phyloP scores from a whole-genome alignment of 2,113 vertebrate species.

The Odontophorus gujanensis region DNA sequence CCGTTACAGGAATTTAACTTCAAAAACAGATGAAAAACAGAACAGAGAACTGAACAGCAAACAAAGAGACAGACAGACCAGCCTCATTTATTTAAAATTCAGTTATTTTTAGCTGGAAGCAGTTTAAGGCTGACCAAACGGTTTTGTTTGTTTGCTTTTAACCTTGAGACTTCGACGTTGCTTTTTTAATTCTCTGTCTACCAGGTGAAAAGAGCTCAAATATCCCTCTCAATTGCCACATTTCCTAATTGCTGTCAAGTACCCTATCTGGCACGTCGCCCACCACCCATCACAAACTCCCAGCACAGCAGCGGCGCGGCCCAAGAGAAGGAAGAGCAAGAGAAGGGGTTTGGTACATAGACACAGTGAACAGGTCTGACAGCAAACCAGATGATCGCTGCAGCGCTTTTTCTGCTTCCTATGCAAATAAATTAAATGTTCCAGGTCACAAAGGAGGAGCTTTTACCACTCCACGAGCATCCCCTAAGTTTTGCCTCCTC shows the following conservation, averaged over 20 bases:
- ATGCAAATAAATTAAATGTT: not conserved
- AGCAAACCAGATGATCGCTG: rapidly evolving
- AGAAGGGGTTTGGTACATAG: not conserved
- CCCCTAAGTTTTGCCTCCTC: not conserved
- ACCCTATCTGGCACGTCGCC: not conserved
- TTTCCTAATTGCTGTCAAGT: not conserved
- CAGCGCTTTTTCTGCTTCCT: not conserved
- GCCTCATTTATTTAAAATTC: not conserved
- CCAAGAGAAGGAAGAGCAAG: not conserved
- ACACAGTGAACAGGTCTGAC: not conserved
- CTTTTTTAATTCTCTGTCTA: not conserved
- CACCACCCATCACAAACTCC: not conserved
- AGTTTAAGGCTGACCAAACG: not conserved
- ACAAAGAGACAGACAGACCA: not conserved
- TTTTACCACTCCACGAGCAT: not conserved
- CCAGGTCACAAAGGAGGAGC: not conserved
- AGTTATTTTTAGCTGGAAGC: not conserved
- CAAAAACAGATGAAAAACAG: not conserved
- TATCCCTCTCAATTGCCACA: not conserved
- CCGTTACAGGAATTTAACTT: slow-evolving; percentile 23
- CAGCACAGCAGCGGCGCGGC: rapidly evolving
- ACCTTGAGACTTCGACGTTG: rapidly evolving
- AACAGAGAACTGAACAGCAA: not conserved
- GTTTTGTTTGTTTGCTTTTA: not conserved
- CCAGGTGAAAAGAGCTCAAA: not conserved